A percentile compares a stretch with the other conserved stretches of the same genome.
phyloP scores from a whole-genome alignment of 2,797 vertebrate genomes.

The Chrysocyon brachyurus region DNA sequence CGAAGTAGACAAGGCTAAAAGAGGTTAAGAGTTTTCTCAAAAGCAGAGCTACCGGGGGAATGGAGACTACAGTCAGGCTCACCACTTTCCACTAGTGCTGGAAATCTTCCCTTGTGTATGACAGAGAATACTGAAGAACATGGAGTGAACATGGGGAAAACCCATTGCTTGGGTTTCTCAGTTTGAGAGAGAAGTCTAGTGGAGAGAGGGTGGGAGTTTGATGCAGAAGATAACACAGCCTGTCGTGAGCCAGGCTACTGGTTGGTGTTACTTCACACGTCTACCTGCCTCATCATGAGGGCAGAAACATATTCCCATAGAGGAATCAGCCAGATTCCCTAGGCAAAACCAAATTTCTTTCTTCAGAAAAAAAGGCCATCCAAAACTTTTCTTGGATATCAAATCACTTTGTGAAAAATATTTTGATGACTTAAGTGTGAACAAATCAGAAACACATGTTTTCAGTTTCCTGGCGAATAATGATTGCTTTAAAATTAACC shows the following conservation, averaged over 20 bases:
- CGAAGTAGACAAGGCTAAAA: neutral
- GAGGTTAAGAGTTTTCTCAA: neutral
- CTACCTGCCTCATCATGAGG: neutral
- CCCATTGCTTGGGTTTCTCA: neutral
- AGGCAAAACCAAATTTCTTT: constrained; percentile 21
- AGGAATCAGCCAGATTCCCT: neutral
- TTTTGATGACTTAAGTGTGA: constrained; percentile 81
- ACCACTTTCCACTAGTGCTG: neutral
- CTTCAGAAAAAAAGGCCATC: constrained; percentile 52
- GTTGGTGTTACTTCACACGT: neutral
- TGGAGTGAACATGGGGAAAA: too few relatives aligned
- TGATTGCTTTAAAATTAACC: constrained; percentile 81
- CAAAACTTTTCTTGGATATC: constrained; percentile 51
- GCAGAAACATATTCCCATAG: neutral
- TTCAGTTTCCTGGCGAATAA: constrained; percentile 73
- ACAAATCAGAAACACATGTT: constrained; percentile 84
- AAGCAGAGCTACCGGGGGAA: neutral
- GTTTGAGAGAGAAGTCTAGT: neutral
- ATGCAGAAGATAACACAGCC: neutral
- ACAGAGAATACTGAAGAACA: neutral
- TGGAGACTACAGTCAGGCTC: neutral
- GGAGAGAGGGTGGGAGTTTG: neutral
- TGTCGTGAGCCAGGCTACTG: neutral
- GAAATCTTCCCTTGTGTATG: neutral
- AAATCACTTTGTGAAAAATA: constrained; percentile 69